Evolutionary conservation across 2,888 invertebrate species (phyloP).

Genomic region (Lycophotia porphyrea): DNA sequence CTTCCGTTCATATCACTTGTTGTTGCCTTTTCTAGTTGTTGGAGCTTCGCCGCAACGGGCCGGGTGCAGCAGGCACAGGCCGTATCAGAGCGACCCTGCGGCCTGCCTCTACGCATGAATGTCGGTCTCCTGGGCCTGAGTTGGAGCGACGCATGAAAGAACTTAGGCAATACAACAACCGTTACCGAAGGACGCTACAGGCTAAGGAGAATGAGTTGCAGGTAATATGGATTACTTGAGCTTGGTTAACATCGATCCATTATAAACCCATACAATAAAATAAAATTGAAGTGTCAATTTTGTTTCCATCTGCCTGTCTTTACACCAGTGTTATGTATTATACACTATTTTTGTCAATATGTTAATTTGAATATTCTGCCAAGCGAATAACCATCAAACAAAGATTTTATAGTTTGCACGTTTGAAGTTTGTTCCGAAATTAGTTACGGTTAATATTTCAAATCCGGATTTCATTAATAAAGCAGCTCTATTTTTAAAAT

Average conservation of each 20-base stretch:
- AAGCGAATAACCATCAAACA: conserved; percentile 48
- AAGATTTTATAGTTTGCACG: conserved; percentile 8
- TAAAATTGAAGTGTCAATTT: too few relatives aligned
- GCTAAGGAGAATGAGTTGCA: conserved; percentile 96
- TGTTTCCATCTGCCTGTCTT: too few relatives aligned
- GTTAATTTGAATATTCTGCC: conserved; percentile 40
- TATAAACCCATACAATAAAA: too few relatives aligned
- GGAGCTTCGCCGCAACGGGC: conserved; percentile 95
- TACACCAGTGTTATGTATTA: too few relatives aligned
- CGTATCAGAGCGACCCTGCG: conserved; percentile 96
- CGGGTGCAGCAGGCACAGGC: conserved; percentile 94
- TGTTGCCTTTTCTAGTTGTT: conserved; percentile 86
- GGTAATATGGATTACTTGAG: conserved; percentile 78
- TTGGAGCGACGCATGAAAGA: conserved; percentile 95
- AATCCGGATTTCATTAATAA: conserved; percentile 26
- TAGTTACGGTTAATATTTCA: conserved; percentile 36
- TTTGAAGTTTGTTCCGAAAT: conserved; percentile 45
- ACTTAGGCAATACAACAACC: conserved; percentile 95
- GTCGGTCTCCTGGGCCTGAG: conserved; percentile 95
- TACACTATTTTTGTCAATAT: conserved; percentile 10
- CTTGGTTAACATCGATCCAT: not conserved
- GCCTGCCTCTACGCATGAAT: conserved; percentile 94
- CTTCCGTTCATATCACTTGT: not conserved
- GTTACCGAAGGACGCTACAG: conserved; percentile 95
- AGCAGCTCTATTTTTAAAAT: conserved; percentile 16